These are phyloP conservation scores for Trisateles emortualis DNA, from an alignment of 2,888 invertebrate genomes.

Conservation along the genomic window DNA sequence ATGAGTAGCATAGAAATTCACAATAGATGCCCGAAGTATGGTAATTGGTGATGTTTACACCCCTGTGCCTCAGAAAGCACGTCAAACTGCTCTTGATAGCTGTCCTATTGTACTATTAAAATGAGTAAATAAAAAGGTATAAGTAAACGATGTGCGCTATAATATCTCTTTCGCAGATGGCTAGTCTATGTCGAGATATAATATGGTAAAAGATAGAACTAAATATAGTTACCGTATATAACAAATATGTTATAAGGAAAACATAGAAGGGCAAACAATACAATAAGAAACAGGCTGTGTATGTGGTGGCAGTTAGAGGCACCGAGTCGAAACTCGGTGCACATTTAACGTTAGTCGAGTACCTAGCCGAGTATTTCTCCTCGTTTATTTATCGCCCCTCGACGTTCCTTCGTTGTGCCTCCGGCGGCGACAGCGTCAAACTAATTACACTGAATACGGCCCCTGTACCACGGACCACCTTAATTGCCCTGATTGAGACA, in stretches of 20 bases:
- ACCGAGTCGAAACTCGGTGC: constrained; percentile 13
- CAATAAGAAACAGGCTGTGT: constrained; percentile 21
- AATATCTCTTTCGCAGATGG: no score
- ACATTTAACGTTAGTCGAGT: constrained; percentile 58
- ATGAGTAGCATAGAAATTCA: no score
- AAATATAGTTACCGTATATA: neutral
- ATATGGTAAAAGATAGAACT: constrained; percentile 10
- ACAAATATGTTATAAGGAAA: constrained; percentile 46
- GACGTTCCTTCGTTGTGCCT: constrained; percentile 28
- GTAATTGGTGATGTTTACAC: no score
- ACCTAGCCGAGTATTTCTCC: constrained; percentile 43
- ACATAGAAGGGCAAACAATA: constrained; percentile 33
- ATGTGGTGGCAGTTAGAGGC: constrained; percentile 3
- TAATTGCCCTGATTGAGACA: constrained; percentile 86
- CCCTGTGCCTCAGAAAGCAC: no score
- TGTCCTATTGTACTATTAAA: no score
- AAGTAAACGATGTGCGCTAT: no score
- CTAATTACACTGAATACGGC: constrained; percentile 79
- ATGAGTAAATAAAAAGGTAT: no score
- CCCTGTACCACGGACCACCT: constrained; percentile 68
- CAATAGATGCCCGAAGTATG: no score
- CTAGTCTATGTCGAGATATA: no score
- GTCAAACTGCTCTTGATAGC: no score
- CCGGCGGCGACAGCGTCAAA: constrained; percentile 69
- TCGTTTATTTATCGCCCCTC: constrained; percentile 71